Percentiles rank a stretch among this genome's conserved stretches.
phyloP scores from a whole-genome alignment of 2,113 vertebrate genomes.

The Planiliza haematocheilus region DNA sequence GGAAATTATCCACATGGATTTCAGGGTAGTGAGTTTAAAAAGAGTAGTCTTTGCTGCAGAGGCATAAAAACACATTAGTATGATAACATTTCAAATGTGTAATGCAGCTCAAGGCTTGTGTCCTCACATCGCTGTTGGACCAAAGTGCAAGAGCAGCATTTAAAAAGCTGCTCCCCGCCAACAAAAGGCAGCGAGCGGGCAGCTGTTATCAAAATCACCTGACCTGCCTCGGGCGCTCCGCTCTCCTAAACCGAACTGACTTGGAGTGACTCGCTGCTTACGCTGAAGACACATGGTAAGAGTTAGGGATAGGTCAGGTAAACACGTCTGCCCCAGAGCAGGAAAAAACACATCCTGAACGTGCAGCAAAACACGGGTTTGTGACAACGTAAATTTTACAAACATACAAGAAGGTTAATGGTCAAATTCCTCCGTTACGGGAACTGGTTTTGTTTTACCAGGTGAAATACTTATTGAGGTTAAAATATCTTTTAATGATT shows the following conservation, averaged over 20 bases:
- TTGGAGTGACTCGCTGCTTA: slow-evolving; percentile 29
- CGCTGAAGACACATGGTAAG: slow-evolving; percentile 62
- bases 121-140: background rate
- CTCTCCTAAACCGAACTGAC: slow-evolving; percentile 29
- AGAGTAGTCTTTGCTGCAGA: background rate
- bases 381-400: slow-evolving; percentile 4
- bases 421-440: slow-evolving; percentile 8
- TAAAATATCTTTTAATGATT: too few relatives aligned
- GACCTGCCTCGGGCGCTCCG: slow-evolving; percentile 38
- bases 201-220: slow-evolving; percentile 60
- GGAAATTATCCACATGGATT: slow-evolving; percentile 41
- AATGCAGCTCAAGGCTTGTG: background rate
- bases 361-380: slow-evolving; percentile 23
- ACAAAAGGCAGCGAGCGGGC: slow-evolving; percentile 25
- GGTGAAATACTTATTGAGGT: too few relatives aligned
- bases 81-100: slow-evolving; percentile 5
- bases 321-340: slow-evolving; percentile 43
- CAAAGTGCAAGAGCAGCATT: slow-evolving; percentile 12
- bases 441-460: background rate
- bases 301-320: slow-evolving; percentile 60
- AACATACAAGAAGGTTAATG: slow-evolving; percentile 6
- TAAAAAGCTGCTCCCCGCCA: slow-evolving; percentile 15
- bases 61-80: slow-evolving; percentile 5
- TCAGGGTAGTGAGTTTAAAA: slow-evolving; percentile 17
- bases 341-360: slow-evolving; percentile 32